Percentiles rank a stretch among this genome's conserved stretches.
These are phyloP conservation scores for Petrocephalus schoutedeni DNA, from an alignment of 2,797 vertebrate genomes.

Conservation along the genomic window DNA sequence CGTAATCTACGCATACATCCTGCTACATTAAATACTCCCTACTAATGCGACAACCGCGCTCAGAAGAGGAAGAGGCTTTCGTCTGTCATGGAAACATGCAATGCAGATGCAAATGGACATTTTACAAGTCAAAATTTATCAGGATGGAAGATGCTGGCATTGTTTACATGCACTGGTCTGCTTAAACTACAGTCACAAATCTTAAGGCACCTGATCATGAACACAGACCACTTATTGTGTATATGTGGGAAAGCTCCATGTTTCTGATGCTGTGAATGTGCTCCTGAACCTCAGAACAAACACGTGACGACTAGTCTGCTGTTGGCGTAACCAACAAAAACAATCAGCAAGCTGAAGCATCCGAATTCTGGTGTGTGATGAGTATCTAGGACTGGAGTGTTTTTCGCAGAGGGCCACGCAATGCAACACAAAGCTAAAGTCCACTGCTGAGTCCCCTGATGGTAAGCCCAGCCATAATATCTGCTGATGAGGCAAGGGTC, in stretches of 20 bases:
- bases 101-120: conserved; percentile 34
- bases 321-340: neutral
- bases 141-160: neutral
- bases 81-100: conserved; percentile 17
- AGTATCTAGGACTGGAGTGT: neutral
- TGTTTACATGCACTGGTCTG: neutral
- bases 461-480: neutral
- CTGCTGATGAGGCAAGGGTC: neutral
- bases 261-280: neutral
- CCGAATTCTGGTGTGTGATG: neutral
- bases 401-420: neutral
- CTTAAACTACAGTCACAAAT: neutral
- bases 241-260: neutral
- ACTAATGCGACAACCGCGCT: neutral
- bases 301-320: neutral
- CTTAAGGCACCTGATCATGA: neutral
- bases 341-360: neutral
- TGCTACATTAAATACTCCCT: neutral
- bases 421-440: neutral
- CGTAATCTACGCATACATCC: neutral
- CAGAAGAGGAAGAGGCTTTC: neutral
- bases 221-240: neutral
- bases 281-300: neutral
- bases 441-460: neutral
- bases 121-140: conserved; percentile 37